These are phyloP conservation scores for Mamestra brassicae DNA, from an alignment of 2,888 invertebrate genomes.

Conservation along the genomic window DNA sequence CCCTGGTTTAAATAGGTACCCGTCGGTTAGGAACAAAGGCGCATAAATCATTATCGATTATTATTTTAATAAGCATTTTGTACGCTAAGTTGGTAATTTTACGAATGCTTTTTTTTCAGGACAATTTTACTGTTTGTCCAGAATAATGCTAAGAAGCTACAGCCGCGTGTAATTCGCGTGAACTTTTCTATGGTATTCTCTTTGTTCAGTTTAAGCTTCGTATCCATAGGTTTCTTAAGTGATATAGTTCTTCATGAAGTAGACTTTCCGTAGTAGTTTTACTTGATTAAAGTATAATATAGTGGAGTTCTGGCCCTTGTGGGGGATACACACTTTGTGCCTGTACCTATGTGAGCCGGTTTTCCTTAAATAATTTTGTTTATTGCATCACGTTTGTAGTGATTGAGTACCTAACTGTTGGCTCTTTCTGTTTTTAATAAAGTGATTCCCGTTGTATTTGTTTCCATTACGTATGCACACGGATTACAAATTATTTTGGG, in stretches of 20 bases:
- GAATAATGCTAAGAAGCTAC: not conserved
- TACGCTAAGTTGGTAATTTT: not conserved
- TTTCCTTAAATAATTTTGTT: not conserved
- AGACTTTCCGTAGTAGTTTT: not conserved
- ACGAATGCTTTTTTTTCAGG: not conserved
- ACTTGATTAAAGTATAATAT: no score
- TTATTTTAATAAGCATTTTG: slow-evolving; percentile 15
- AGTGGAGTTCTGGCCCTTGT: no score
- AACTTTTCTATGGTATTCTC: not conserved
- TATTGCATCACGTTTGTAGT: not conserved
- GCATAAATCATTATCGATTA: slow-evolving; percentile 28
- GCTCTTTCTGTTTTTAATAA: no score
- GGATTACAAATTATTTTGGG: no score
- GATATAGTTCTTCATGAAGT: not conserved
- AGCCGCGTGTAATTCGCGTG: not conserved
- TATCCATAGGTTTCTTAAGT: not conserved
- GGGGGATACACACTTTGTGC: no score
- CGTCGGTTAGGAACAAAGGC: slow-evolving; percentile 63
- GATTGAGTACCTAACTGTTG: not conserved
- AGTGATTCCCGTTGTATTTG: no score
- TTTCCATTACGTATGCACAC: no score
- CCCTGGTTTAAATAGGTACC: slow-evolving; percentile 71
- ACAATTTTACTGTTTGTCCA: not conserved
- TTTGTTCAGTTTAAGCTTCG: not conserved
- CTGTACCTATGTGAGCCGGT: no score